Evolutionary conservation across 2,797 vertebrate species (phyloP).

Genomic region (Morelia viridis): DNA sequence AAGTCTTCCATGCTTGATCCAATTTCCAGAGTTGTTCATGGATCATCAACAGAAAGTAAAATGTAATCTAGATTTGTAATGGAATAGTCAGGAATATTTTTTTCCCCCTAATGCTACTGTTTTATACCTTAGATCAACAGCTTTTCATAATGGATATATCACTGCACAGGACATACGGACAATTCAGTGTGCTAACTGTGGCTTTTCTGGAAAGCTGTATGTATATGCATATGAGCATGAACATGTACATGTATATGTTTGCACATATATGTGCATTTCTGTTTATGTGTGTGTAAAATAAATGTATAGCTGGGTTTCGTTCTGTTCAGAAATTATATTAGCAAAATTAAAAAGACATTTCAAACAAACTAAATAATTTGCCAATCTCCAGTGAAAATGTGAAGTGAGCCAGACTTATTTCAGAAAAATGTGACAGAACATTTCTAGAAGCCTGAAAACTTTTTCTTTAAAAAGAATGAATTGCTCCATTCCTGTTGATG

Average conservation of each 20-base stretch:
- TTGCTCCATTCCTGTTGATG: constrained; percentile 52
- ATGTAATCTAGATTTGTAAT: neutral
- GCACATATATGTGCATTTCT: neutral
- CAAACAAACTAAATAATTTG: constrained; percentile 53
- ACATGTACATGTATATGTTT: neutral
- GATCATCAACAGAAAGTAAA: neutral
- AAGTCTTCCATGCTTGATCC: neutral
- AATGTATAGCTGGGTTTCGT: neutral
- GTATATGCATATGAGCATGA: neutral
- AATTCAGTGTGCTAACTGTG: neutral
- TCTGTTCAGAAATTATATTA: neutral
- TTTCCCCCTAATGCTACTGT: neutral
- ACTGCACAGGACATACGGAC: neutral
- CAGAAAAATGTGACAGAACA: constrained; percentile 28
- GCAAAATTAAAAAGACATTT: neutral
- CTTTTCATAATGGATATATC: neutral
- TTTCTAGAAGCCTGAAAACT: constrained; percentile 51
- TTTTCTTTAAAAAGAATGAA: constrained; percentile 47
- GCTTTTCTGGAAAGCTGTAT: neutral
- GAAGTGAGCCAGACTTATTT: constrained; percentile 39
- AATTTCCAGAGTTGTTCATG: neutral
- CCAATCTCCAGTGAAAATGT: constrained; percentile 46
- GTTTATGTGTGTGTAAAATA: neutral
- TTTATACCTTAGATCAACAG: neutral
- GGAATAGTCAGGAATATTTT: neutral